Evolutionary conservation across 2,797 vertebrate species (phyloP).

Genomic region (Avahi laniger): DNA sequence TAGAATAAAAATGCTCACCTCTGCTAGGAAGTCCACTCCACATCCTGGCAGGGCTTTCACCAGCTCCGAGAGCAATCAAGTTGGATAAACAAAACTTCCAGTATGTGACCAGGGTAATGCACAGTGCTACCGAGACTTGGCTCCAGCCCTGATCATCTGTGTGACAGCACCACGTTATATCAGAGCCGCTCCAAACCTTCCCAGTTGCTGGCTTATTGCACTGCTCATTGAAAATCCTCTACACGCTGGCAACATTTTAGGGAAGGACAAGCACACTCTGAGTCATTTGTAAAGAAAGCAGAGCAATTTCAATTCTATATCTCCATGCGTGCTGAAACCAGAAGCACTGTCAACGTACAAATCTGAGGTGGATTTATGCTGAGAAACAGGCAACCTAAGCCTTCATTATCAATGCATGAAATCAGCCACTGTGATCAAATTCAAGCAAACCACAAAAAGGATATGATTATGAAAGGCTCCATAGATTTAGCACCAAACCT

Average conservation of each 20-base stretch:
- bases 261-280: constrained; percentile 87
- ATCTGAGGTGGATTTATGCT: constrained; percentile 87
- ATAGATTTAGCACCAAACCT: constrained; percentile 84
- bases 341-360: constrained; percentile 85
- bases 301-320: constrained; percentile 88
- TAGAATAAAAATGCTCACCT: constrained; percentile 88
- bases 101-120: constrained; percentile 81
- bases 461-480: constrained; percentile 85
- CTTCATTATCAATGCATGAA: constrained; percentile 88
- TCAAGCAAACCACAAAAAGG: constrained; percentile 82
- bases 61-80: constrained; percentile 83
- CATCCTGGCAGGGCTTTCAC: constrained; percentile 84
- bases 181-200: constrained; percentile 85
- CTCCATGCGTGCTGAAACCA: constrained; percentile 82
- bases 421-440: constrained; percentile 88
- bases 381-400: constrained; percentile 86
- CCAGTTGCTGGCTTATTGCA: constrained; percentile 87
- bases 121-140: constrained; percentile 81
- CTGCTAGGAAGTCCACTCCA: constrained; percentile 90
- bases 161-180: constrained; percentile 84
- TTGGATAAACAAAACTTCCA: constrained; percentile 87
- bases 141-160: constrained; percentile 85
- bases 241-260: constrained; percentile 89
- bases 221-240: constrained; percentile 90
- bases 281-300: constrained; percentile 90